Base-by-base conservation (phyloP, 2,113 vertebrate species). In the Pteropus alecto region DNA sequence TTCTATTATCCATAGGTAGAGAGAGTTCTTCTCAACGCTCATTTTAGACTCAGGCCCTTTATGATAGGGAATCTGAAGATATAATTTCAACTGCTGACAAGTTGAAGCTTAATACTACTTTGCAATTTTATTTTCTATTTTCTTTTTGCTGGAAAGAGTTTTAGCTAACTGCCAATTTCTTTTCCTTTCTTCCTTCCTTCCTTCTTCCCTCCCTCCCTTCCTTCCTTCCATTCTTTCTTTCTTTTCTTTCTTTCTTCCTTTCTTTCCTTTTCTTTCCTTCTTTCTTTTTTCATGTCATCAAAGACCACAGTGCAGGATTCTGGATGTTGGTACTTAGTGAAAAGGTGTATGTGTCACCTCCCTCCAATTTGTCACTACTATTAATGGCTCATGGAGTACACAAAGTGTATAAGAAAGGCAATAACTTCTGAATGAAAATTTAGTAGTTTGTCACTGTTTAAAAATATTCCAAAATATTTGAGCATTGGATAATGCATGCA, bases 371-470 rank as follows among this genome's bases (percentile, higher is more conserved):
- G 41, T 56, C 71, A 6, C 56, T 58, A 15, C 33, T 73, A 0
- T n/a, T 79, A 51, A 24, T 78, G 54, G 13, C 60, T 74, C 16
- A 16, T 35, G 30, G 73, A 79, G 22, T 61, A 19, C 28, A 63
- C 86, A 70, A 83, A 43, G 5, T 81, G 51, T 74, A n/a, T 61
- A 76, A 87, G 92, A 78, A 87, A 58, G n/a, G 33, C 21, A 78
- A 78, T 41, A 92, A 87, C 35, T 89, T 96, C 71, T 65, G 65
- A 96, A 92, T 77, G 54, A 83, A 92, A 94, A 86, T 61, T 51
- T 21, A 54, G 13, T 28, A 61, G 11, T 73, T 84, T 92, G 28
- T 68, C 28, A n/a, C 18, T 68, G 13, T 92, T 83, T 74, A 26
- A 90, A 84, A 81, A 48, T 71, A 12, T 85, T 68, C 74, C 24